These are phyloP conservation scores for Paracanthobrama guichenoti DNA, from an alignment of 2,113 vertebrate species.

Conservation along the genomic window DNA sequence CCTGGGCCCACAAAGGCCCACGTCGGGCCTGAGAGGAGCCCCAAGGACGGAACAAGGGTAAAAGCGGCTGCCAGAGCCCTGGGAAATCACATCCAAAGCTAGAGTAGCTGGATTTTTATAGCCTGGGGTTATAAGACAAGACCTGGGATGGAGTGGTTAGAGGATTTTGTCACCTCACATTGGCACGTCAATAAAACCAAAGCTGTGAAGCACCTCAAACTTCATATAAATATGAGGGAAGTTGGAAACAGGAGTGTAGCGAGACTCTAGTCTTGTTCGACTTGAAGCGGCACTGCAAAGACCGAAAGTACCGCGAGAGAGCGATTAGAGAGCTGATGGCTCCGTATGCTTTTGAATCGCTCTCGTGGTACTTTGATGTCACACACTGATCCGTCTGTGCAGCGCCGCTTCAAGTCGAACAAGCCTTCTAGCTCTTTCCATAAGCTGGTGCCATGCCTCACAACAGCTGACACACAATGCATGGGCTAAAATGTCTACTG, in stretches of 20 bases:
- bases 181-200: background rate
- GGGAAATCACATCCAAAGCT: slow-evolving; percentile 1
- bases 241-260: background rate
- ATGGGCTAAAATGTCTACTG: background rate
- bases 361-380: too few relatives aligned
- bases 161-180: background rate
- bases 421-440: slow-evolving; percentile 65
- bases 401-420: too few relatives aligned
- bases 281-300: too few relatives aligned
- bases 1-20: slow-evolving; percentile 65
- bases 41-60: slow-evolving; percentile 79
- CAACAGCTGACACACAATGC: slow-evolving; percentile 68
- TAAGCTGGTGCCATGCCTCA: slow-evolving; percentile 69
- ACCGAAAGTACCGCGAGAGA: too few relatives aligned
- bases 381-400: too few relatives aligned
- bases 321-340: too few relatives aligned
- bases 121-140: background rate
- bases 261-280: background rate
- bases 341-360: too few relatives aligned
- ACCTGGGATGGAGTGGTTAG: background rate
- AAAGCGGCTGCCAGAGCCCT: slow-evolving; percentile 23
- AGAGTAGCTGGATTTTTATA: background rate
- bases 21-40: slow-evolving; percentile 49
- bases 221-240: too few relatives aligned
- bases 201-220: background rate